Base-by-base conservation (phyloP, 2,888 invertebrate genomes). In the Tinea semifulvella region DNA sequence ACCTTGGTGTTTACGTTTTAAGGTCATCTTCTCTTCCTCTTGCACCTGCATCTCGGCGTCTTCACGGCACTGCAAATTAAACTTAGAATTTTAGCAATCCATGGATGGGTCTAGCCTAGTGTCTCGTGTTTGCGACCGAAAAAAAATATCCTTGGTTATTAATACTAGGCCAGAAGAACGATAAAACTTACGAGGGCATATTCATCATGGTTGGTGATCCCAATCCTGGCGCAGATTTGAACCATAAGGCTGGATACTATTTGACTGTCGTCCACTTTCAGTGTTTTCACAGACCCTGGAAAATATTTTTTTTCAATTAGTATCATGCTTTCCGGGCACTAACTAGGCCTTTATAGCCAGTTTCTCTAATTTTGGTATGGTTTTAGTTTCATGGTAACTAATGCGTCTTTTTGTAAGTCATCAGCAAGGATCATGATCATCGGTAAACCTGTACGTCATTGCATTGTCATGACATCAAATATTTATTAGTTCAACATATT, bases 141-240 rank as follows among this genome's bases (percentile, higher is more conserved):
- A n/a, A 22, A 7, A n/a, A n/a, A n/a, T n/a, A n/a, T n/a, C n/a
- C n/a, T n/a, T n/a, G n/a, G n/a, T n/a, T n/a, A n/a, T n/a, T n/a
- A n/a, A n/a, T n/a, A n/a, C n/a, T n/a, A n/a, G n/a, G n/a, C n/a
- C n/a, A n/a, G n/a, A n/a, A n/a, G n/a, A n/a, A n/a, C n/a, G n/a
- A 43, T 14, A 14, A 7, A 43, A 49, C 68, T 62, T 46, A 81
- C 86, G 67, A 86, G 54, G 3, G 93, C 92, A 73, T 99, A 99
- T 68, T 99, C 99, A 61, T 99, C 99, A 65, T 98, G 92, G 80
- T 99, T 99, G 52, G 96, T 93, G 58, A 97, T 95, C 17, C 97
- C 98, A 59, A 99, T 94, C 80, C 94, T 96, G 22, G 94, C 91
- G 73, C 99, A 99, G 57, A 99, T 96, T 18, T 92, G 91, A 47